Percentiles rank a stretch among this genome's conserved stretches.
These are phyloP conservation scores for Parnassius mnemosyne DNA, from an alignment of 2,888 invertebrate species.

Conservation along the genomic window DNA sequence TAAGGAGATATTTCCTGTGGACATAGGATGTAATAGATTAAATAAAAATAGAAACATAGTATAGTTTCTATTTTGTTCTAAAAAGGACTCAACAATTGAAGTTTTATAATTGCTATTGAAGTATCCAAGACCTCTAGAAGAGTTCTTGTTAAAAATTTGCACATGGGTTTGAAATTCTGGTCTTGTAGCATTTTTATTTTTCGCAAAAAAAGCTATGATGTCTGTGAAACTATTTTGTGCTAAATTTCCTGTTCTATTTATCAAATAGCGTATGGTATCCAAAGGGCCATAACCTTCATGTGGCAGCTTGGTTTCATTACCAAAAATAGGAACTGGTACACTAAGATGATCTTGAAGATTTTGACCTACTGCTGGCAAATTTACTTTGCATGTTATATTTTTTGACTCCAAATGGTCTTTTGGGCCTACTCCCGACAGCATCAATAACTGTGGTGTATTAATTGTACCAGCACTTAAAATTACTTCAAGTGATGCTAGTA, in stretches of 20 bases:
- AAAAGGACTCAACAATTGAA: constrained; percentile 39
- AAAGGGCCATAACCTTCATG: constrained; percentile 42
- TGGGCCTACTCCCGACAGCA: constrained; percentile 47
- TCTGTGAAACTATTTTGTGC: constrained; percentile 77
- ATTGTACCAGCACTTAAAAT: constrained; percentile 71
- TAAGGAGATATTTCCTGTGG: constrained; percentile 78
- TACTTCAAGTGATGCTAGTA: constrained; percentile 60
- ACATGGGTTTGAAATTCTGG: constrained; percentile 54
- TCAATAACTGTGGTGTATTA: constrained; percentile 71
- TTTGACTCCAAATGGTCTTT: constrained; percentile 51
- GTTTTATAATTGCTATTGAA: constrained; percentile 33
- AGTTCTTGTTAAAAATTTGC: constrained; percentile 48
- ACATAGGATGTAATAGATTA: constrained; percentile 69
- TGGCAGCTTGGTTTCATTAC: constrained; percentile 40
- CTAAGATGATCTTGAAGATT: constrained; percentile 78
- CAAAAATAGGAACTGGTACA: constrained; percentile 57
- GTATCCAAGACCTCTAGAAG: constrained; percentile 38
- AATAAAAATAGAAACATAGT: constrained; percentile 53
- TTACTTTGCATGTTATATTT: constrained; percentile 52
- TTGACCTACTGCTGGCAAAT: constrained; percentile 71
- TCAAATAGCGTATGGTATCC: constrained; percentile 68
- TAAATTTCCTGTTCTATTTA: constrained; percentile 72
- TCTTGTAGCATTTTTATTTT: constrained; percentile 42
- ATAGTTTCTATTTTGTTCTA: constrained; percentile 43
- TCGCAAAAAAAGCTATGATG: constrained; percentile 51